Percentiles rank a stretch among this genome's conserved stretches.
These are phyloP conservation scores for Lycocerus yunnanus DNA, from an alignment of 2,888 invertebrate species.

Conservation along the genomic window DNA sequence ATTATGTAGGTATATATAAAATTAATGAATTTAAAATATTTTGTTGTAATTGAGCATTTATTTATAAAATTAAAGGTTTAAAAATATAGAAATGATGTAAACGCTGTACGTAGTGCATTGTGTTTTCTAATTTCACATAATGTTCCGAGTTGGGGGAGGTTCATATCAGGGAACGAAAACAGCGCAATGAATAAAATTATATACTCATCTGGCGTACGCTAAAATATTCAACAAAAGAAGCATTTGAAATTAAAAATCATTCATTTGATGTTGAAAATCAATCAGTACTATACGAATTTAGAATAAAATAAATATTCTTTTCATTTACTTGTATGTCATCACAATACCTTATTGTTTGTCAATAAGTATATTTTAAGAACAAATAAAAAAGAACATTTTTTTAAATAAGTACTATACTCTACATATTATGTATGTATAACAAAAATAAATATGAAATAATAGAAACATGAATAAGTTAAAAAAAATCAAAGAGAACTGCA, in stretches of 20 bases:
- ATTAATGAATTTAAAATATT: too few species aligned
- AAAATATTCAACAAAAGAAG: constrained; percentile 47
- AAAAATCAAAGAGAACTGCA: too few species aligned
- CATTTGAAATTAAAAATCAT: constrained; percentile 56
- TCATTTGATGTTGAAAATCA: constrained; percentile 54
- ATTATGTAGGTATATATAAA: too few species aligned
- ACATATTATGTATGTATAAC: too few species aligned
- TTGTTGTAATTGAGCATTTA: neutral
- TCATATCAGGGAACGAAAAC: constrained; percentile 42
- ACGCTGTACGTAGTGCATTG: constrained; percentile 29
- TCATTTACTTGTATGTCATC: neutral
- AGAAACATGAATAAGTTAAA: too few species aligned
- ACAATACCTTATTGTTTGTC: neutral
- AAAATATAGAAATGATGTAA: neutral
- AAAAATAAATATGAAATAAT: too few species aligned
- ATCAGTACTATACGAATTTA: constrained; percentile 41
- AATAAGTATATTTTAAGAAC: neutral
- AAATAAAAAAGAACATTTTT: neutral
- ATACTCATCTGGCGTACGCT: constrained; percentile 51
- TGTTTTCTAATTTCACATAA: constrained; percentile 52
- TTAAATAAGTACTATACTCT: too few species aligned
- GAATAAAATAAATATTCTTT: neutral
- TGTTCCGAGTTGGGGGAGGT: constrained; percentile 45
- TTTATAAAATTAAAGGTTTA: neutral
- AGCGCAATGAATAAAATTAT: constrained; percentile 55